These are phyloP conservation scores for Oreocharis arfaki DNA, from an alignment of 2,113 vertebrate species.

Conservation along the genomic window DNA sequence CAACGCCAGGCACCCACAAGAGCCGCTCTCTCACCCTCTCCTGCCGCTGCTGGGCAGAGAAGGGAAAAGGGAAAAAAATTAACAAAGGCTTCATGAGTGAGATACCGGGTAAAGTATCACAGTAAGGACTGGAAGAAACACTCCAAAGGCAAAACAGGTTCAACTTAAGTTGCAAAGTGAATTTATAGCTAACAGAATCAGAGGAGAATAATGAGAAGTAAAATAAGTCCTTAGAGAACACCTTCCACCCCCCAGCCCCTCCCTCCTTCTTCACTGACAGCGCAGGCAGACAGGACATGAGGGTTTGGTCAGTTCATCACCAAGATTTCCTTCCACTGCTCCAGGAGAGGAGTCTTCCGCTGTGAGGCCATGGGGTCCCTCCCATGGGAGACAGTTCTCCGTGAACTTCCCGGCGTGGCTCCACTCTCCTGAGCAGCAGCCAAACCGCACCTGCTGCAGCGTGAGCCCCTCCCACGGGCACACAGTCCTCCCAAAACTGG, in stretches of 20 bases:
- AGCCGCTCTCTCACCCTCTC: rapidly evolving
- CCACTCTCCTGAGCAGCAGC: too few relatives aligned
- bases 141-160: not conserved
- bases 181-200: not conserved
- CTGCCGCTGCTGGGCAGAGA: not conserved
- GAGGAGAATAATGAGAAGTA: not conserved
- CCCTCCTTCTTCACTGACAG: not conserved
- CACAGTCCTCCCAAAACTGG: too few relatives aligned
- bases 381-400: too few relatives aligned
- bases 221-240: not conserved
- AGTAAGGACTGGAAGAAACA: not conserved
- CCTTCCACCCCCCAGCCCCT: not conserved
- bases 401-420: too few relatives aligned
- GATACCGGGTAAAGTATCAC: too few relatives aligned
- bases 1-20: not conserved
- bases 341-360: not conserved
- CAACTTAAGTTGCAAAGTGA: not conserved
- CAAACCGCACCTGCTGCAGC: too few relatives aligned
- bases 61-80: not conserved
- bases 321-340: not conserved
- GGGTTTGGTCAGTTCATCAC: not conserved
- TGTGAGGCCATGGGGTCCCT: too few relatives aligned
- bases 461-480: too few relatives aligned
- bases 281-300: not conserved
- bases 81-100: not conserved